Evolutionary conservation across 1,140 invertebrate genomes (phyloP), one percentile per base, ranked within the genome.

Genomic region (Lethocerus indicus): DNA sequence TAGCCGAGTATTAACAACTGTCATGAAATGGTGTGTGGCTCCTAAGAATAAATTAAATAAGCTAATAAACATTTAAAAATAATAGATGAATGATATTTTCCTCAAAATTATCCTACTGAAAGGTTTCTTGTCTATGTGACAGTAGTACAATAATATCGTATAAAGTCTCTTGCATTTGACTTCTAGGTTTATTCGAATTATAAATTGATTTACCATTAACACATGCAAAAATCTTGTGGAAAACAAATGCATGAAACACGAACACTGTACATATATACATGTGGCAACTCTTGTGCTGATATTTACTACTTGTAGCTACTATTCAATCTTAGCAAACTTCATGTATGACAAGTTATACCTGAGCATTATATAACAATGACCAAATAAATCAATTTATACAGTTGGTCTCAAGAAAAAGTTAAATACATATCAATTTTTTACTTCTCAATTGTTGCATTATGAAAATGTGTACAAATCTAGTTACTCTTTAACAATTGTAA

Each of bases 251-350:
- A 51, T 23, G 20, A 37, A 27, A 51, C 42, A 24, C 23, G 16
- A 52, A 42, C 27, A 26, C 51, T 52, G 51, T 52, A 52, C 46
- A 48, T 52, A 52, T 52, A 43, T 52, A 52, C 51, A 52, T 47
- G 26, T 46, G 35, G 45, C 46, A 52, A 52, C 45, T 40, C 13
- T 52, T 52, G 51, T 52, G 51, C 51, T 39, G 51, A 41, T 43
- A 48, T 52, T 47, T 41, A 47, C 49, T 51, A 51, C 16, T 43
- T 43, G 9, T 26, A 48, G 18, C 37, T 28, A 43, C 18, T 49
- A 40, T 52, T 35, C 36, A 43, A 52, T 24, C 23, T n/a, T 48
- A 42, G 21, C 39, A 36, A 47, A 25, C 36, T 40, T 37, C 14
- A 39, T 6, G 43, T 41, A 50, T 42, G 21, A 52, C 24, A 29